Evolutionary conservation across 2,113 vertebrate species (phyloP).

Genomic region (Mustelus asterias): DNA sequence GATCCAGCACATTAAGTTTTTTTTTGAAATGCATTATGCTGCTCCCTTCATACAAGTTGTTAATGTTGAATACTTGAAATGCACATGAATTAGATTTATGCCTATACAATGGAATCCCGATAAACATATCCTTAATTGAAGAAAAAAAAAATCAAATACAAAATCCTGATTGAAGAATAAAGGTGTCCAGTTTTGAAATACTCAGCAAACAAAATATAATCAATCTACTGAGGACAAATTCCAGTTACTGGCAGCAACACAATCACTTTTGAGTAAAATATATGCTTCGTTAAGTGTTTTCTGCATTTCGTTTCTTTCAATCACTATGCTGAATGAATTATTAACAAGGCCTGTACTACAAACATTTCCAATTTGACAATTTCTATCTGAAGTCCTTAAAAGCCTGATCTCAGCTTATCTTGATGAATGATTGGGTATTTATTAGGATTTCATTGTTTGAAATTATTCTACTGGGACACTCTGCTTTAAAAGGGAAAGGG

Average conservation of each 20-base stretch:
- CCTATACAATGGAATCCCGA: neutral
- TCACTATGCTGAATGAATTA: neutral
- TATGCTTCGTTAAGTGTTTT: neutral
- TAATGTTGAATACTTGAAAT: neutral
- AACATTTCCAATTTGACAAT: slow-evolving; percentile 4
- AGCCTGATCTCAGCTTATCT: neutral
- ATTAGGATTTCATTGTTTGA: neutral
- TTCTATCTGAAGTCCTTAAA: neutral
- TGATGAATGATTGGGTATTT: neutral
- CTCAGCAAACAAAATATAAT: slow-evolving; percentile 14
- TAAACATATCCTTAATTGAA: neutral
- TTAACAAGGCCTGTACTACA: neutral
- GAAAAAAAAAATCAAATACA: neutral
- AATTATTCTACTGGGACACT: neutral
- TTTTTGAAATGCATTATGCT: neutral
- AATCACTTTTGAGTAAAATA: neutral
- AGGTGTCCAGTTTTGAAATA: neutral
- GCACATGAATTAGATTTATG: neutral
- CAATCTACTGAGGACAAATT: neutral
- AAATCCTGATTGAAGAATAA: neutral
- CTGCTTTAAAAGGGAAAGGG: neutral
- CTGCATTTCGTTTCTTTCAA: neutral
- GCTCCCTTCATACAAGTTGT: neutral
- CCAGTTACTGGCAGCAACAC: neutral
- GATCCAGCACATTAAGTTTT: neutral